Conservation (phyloP, 2,888 invertebrate species). For the Stenolophus ochropezus region DNA sequence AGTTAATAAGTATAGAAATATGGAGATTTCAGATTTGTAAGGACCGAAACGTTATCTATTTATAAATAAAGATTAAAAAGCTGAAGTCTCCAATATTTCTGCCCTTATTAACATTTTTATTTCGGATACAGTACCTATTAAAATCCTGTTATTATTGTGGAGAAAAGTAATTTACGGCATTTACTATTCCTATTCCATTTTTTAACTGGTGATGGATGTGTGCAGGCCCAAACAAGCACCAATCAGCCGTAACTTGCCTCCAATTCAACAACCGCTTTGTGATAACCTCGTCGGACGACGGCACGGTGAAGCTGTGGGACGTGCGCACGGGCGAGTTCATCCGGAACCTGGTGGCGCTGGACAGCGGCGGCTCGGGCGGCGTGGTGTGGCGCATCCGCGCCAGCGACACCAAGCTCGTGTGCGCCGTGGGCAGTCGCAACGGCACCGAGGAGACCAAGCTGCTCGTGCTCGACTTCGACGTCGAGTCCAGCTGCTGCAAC, state of each 20-base stretch:
- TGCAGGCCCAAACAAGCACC: conserved; percentile 95
- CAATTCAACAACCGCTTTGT: conserved; percentile 98
- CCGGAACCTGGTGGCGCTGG: conserved; percentile 93
- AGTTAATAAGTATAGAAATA: no score
- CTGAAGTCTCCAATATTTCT: no score
- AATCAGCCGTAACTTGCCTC: conserved; percentile 98
- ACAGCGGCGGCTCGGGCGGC: conserved; percentile 97
- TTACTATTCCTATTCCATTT: no score
- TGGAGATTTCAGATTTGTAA: no score
- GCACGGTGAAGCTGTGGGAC: conserved; percentile 99
- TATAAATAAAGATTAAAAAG: no score
- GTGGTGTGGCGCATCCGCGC: conserved; percentile 99
- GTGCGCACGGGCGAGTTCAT: conserved; percentile 97
- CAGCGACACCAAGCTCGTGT: conserved; percentile 96
- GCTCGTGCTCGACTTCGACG: conserved; percentile 97
- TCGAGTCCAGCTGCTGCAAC: conserved; percentile 74
- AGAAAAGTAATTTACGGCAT: no score
- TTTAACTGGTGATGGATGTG: no score
- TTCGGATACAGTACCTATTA: no score
- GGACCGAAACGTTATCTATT: no score
- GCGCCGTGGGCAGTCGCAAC: conserved; percentile 98
- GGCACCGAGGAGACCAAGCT: conserved; percentile 99
- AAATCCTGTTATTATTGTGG: no score
- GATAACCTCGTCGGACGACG: conserved; percentile 99
- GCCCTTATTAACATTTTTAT: no score